These are phyloP conservation scores for Chironomus riparius DNA, from an alignment of 2,888 invertebrate genomes.

Conservation along the genomic window DNA sequence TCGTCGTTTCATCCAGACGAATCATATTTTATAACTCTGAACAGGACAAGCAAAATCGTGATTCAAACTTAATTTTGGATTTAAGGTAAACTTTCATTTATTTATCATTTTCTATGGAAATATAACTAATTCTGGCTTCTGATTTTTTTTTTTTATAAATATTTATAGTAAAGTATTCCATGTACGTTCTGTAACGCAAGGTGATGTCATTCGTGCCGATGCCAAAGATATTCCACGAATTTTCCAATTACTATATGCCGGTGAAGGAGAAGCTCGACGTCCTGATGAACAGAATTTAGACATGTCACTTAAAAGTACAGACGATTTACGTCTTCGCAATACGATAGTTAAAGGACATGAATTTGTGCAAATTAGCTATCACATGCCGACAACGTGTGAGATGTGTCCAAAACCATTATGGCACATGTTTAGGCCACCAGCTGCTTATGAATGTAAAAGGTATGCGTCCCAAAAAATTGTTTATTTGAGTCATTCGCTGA, in stretches of 20 bases:
- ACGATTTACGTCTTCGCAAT: constrained; percentile 41
- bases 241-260: constrained; percentile 93
- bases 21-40: constrained; percentile 96
- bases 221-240: constrained; percentile 98
- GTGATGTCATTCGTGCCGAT: constrained; percentile 97
- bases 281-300: constrained; percentile 58
- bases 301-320: constrained; percentile 44
- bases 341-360: constrained; percentile 64
- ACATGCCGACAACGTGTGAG: constrained; percentile 97
- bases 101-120: neutral
- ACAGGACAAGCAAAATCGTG: constrained; percentile 80
- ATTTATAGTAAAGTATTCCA: constrained; percentile 89
- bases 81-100: constrained; percentile 59
- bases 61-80: constrained; percentile 91
- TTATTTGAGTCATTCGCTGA: neutral
- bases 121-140: neutral
- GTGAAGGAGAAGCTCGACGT: constrained; percentile 85
- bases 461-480: constrained; percentile 29
- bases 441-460: constrained; percentile 93
- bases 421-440: constrained; percentile 96
- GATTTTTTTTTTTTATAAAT: constrained; percentile 4
- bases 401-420: constrained; percentile 94
- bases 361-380: constrained; percentile 90
- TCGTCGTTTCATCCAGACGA: constrained; percentile 92
- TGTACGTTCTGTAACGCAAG: constrained; percentile 96